These are phyloP conservation scores for Nansenia antarctica DNA, from an alignment of 2,113 vertebrate species.

Conservation along the genomic window DNA sequence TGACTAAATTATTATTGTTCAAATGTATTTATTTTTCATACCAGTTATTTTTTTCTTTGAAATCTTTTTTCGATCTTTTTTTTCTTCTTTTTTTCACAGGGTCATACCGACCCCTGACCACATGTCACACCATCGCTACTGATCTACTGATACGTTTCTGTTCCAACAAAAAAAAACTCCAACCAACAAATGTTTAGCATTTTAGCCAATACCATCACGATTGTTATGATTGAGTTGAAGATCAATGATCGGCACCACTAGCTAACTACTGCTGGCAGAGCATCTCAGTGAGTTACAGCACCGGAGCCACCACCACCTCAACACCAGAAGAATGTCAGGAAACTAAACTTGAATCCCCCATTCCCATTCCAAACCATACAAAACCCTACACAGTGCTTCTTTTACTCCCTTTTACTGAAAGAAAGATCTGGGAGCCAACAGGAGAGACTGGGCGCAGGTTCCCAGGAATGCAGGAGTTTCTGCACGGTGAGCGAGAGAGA, in stretches of 20 bases:
- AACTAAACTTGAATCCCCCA: slow-evolving; percentile 23
- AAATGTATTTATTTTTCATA: no score
- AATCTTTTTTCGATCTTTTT: no score
- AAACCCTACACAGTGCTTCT: slow-evolving; percentile 35
- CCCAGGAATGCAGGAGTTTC: slow-evolving; percentile 54
- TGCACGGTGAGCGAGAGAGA: slow-evolving; percentile 43
- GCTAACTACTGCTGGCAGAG: slow-evolving; percentile 1
- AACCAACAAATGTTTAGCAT: no score
- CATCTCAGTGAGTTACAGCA: slow-evolving; percentile 4
- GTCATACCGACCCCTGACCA: no score
- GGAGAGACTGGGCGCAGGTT: slow-evolving; percentile 33
- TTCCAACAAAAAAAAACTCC: no score
- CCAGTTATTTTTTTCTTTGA: no score
- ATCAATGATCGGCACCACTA: slow-evolving; percentile 42
- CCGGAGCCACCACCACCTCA: slow-evolving; percentile 33
- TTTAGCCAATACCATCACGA: no score
- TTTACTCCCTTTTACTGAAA: slow-evolving; percentile 30
- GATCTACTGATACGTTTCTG: no score
- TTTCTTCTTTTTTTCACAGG: no score
- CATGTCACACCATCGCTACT: no score
- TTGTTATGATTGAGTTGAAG: no score
- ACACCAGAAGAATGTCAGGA: slow-evolving; percentile 49
- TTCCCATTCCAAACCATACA: slow-evolving; percentile 31
- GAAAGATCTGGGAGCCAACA: slow-evolving; percentile 15
- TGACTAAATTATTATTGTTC: no score